Percentiles rank a stretch among this genome's conserved stretches.
phyloP scores from a whole-genome alignment of 2,113 vertebrate genomes.

The Mellivora capensis region DNA sequence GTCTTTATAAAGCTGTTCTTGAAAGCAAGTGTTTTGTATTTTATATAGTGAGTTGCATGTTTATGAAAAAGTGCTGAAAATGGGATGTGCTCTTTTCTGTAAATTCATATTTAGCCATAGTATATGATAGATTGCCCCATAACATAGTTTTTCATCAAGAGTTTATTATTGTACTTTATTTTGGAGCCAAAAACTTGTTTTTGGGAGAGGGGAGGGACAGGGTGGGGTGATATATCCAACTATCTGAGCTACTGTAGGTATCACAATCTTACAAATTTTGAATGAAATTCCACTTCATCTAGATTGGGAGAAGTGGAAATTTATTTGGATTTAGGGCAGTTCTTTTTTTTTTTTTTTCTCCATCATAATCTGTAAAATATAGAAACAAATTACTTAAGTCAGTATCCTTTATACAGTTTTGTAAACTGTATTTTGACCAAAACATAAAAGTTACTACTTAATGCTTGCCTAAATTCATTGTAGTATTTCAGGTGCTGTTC shows the following conservation, averaged over 20 bases:
- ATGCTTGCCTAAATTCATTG: slow-evolving; percentile 66
- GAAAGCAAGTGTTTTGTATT: slow-evolving; percentile 88
- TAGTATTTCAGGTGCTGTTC: slow-evolving; percentile 77
- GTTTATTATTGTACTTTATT: slow-evolving; percentile 84
- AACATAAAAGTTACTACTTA: slow-evolving; percentile 70
- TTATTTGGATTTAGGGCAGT: slow-evolving; percentile 65
- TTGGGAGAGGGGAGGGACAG: neutral
- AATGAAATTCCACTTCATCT: slow-evolving; percentile 70
- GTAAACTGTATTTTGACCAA: slow-evolving; percentile 80
- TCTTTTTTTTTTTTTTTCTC: slow-evolving; percentile 42
- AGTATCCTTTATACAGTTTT: slow-evolving; percentile 78
- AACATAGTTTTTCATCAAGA: slow-evolving; percentile 83
- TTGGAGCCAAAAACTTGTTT: slow-evolving; percentile 78
- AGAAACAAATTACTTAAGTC: slow-evolving; percentile 59
- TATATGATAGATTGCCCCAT: slow-evolving; percentile 81
- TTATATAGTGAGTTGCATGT: slow-evolving; percentile 88
- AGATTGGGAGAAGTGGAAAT: slow-evolving; percentile 32
- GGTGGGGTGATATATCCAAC: slow-evolving; percentile 67
- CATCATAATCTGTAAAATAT: slow-evolving; percentile 46
- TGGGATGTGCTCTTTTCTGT: slow-evolving; percentile 85
- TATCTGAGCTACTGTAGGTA: slow-evolving; percentile 67
- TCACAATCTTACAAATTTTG: slow-evolving; percentile 63
- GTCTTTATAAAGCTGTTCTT: slow-evolving; percentile 88
- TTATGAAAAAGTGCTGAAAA: slow-evolving; percentile 85
- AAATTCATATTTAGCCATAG: slow-evolving; percentile 84